Evolutionary conservation across 2,888 invertebrate genomes (phyloP).

Genomic region (Tachina grossa): DNA sequence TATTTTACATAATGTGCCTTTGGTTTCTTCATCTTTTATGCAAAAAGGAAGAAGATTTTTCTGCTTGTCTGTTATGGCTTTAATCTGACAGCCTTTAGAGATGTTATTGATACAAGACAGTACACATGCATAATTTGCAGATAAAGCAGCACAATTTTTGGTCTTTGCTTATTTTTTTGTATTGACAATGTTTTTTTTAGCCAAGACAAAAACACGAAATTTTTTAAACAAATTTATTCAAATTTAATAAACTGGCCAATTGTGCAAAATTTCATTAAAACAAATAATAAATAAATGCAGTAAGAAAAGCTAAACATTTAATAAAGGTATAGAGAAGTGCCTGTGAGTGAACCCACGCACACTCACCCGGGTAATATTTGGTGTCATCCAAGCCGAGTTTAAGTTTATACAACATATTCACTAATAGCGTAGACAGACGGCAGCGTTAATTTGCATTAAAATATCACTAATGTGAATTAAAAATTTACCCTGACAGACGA

Average conservation of each 20-base stretch:
- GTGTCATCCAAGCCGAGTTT: too few relatives aligned
- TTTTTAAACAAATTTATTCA: slow-evolving; percentile 19
- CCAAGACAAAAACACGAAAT: slow-evolving; percentile 11
- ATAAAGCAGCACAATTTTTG: slow-evolving; percentile 15
- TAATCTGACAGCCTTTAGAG: slow-evolving; percentile 40
- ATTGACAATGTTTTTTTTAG: neutral
- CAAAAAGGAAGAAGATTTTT: slow-evolving; percentile 7
- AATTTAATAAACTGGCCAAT: neutral
- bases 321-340: neutral
- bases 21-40: slow-evolving; percentile 17
- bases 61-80: neutral
- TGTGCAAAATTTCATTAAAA: slow-evolving; percentile 1
- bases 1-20: slow-evolving; percentile 69
- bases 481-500: too few relatives aligned
- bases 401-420: too few relatives aligned
- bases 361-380: too few relatives aligned
- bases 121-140: slow-evolving; percentile 46
- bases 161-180: neutral
- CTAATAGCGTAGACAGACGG: too few relatives aligned
- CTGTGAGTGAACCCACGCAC: too few relatives aligned
- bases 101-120: slow-evolving; percentile 48
- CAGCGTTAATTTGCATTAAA: too few relatives aligned
- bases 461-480: too few relatives aligned
- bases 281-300: neutral
- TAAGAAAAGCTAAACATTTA: neutral